phyloP scores from a whole-genome alignment of 1,140 invertebrate species.

The Zaprionus lachaisei region DNA sequence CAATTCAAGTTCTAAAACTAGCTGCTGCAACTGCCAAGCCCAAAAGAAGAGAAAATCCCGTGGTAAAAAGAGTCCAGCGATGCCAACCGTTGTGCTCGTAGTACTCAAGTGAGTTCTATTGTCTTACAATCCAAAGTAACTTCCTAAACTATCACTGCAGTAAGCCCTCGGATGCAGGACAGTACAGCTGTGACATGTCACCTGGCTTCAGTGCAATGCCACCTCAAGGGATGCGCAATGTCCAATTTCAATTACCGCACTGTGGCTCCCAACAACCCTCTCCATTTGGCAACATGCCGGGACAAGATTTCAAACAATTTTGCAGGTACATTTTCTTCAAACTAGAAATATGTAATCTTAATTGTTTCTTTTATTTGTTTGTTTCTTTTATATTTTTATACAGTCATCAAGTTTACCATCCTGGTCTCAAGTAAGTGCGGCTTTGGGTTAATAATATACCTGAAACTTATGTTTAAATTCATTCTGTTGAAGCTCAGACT shows the following conservation, averaged over 20 bases:
- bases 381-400: neutral
- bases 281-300: too few relatives aligned
- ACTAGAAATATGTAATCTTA: too few relatives aligned
- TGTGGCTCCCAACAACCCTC: neutral
- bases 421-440: too few relatives aligned
- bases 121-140: neutral
- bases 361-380: too few relatives aligned
- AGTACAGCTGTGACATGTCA: too few relatives aligned
- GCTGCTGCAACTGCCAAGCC: neutral
- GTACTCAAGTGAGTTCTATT: neutral
- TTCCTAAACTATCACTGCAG: neutral
- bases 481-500: too few relatives aligned
- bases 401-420: neutral
- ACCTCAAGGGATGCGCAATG: neutral
- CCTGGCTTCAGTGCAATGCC: neutral
- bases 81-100: neutral
- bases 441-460: too few relatives aligned
- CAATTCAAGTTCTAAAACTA: neutral
- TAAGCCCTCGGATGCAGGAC: neutral
- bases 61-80: neutral
- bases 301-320: neutral
- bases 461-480: too few relatives aligned
- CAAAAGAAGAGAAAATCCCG: neutral
- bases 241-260: neutral
- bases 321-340: neutral